phyloP scores from a whole-genome alignment of 2,113 vertebrate species.

The Psettodes erumei region DNA sequence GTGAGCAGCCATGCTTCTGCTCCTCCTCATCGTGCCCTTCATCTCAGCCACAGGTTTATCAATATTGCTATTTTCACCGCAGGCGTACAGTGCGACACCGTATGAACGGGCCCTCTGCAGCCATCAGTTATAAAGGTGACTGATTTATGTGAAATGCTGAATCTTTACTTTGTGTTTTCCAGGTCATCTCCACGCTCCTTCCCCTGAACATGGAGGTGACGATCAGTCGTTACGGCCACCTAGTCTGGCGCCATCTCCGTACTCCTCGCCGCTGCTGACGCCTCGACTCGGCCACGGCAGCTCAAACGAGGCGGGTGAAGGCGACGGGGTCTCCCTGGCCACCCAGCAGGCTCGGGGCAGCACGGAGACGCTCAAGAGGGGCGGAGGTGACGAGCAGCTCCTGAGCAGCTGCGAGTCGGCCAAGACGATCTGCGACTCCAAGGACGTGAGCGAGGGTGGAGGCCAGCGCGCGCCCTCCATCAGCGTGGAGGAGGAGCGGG shows the following conservation, averaged over 20 bases:
- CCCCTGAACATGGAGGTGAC: conserved; percentile 71
- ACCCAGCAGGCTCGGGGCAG: conserved; percentile 78
- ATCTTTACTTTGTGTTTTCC: conserved; percentile 21
- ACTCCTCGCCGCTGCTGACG: conserved; percentile 78
- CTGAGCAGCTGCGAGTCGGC: conserved; percentile 95
- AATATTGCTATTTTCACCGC: conserved; percentile 18
- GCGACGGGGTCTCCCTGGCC: conserved; percentile 49
- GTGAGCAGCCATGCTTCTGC: neutral
- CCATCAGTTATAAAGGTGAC: conserved; percentile 4
- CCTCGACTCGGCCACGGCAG: conserved; percentile 56
- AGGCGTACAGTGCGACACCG: neutral
- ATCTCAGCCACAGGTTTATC: conserved; percentile 1
- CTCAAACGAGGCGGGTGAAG: conserved; percentile 62
- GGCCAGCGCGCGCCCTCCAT: conserved; percentile 71
- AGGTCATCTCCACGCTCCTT: conserved; percentile 66
- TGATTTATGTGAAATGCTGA: neutral
- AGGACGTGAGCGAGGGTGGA: conserved; percentile 58
- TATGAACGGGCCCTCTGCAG: conserved; percentile 10
- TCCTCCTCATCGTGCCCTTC: neutral
- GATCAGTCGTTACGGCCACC: conserved; percentile 81
- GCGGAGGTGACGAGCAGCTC: conserved; percentile 81
- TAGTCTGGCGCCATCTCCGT: conserved; percentile 84
- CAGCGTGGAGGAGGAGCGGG: conserved; percentile 76
- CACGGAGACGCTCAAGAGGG: conserved; percentile 82
- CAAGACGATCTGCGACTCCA: conserved; percentile 86